These are phyloP conservation scores for Callospermophilus lateralis DNA, from an alignment of 2,113 vertebrate genomes.

Conservation along the genomic window DNA sequence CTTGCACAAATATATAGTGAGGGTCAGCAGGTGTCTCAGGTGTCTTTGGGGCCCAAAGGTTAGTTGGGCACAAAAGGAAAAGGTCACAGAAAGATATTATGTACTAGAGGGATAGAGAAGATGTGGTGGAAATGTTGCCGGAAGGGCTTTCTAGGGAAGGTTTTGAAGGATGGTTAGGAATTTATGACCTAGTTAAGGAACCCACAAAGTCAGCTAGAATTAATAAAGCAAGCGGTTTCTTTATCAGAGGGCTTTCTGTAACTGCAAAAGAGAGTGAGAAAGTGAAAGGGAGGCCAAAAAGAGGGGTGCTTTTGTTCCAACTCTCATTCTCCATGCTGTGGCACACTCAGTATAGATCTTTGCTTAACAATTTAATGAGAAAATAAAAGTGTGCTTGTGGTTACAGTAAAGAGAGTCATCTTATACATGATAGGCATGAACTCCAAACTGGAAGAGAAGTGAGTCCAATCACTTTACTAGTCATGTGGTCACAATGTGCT, in stretches of 20 bases:
- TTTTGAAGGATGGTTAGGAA: not conserved
- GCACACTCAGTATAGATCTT: not conserved
- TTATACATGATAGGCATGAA: not conserved
- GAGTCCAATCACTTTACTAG: not conserved
- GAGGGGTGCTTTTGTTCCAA: not conserved
- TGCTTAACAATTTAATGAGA: not conserved
- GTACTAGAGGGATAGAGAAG: rapidly evolving
- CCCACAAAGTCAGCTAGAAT: not conserved
- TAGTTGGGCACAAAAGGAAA: not conserved
- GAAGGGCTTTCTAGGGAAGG: not conserved
- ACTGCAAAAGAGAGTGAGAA: not conserved
- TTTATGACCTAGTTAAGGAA: not conserved
- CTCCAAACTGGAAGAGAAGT: not conserved
- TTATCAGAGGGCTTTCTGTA: not conserved
- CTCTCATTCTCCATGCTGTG: not conserved
- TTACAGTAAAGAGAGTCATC: not conserved
- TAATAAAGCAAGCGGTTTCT: not conserved
- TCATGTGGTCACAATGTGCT: not conserved
- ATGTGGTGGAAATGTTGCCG: not conserved
- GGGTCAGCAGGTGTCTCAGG: not conserved
- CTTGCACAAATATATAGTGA: not conserved
- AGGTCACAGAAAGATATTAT: not conserved
- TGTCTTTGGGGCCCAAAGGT: not conserved
- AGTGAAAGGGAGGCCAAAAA: not conserved
- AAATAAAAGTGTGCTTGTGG: not conserved